These are phyloP conservation scores for Sebastes schlegelii DNA, from an alignment of 2,113 vertebrate genomes.

Conservation along the genomic window DNA sequence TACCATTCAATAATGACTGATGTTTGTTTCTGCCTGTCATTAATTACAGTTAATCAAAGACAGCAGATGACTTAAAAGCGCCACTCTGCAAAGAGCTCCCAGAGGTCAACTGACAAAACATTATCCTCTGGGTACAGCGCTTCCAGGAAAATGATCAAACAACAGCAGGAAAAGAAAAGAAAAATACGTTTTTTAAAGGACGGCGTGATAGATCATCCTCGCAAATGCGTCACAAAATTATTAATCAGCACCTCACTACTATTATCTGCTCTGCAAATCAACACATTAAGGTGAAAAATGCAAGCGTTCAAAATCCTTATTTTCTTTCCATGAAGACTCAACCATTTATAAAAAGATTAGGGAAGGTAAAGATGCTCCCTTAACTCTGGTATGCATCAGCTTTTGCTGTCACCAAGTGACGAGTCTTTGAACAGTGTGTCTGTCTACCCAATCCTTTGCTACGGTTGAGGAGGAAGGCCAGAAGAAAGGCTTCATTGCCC, in stretches of 20 bases:
- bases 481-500: conserved; percentile 77
- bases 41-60: conserved; percentile 64
- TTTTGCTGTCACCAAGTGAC: conserved; percentile 43
- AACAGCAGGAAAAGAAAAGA: neutral
- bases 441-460: neutral
- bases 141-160: conserved; percentile 42
- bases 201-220: conserved; percentile 13
- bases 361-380: conserved; percentile 46
- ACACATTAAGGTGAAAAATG: conserved; percentile 34
- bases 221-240: conserved; percentile 31
- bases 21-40: conserved; percentile 57
- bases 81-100: conserved; percentile 31
- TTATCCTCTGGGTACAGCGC: conserved; percentile 41
- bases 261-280: conserved; percentile 38
- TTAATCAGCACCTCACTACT: conserved; percentile 37
- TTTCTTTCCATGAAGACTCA: conserved; percentile 14
- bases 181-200: conserved; percentile 21
- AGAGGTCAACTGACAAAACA: conserved; percentile 55
- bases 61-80: conserved; percentile 59
- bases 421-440: conserved; percentile 44
- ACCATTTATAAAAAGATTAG: conserved; percentile 35
- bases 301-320: conserved; percentile 17
- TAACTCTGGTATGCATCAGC: conserved; percentile 46
- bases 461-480: conserved; percentile 27
- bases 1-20: conserved; percentile 45